Percentiles rank a stretch among this genome's conserved stretches.
Conservation (phyloP, 2,888 invertebrate species). For the Lordiphosa fenestrarum region DNA sequence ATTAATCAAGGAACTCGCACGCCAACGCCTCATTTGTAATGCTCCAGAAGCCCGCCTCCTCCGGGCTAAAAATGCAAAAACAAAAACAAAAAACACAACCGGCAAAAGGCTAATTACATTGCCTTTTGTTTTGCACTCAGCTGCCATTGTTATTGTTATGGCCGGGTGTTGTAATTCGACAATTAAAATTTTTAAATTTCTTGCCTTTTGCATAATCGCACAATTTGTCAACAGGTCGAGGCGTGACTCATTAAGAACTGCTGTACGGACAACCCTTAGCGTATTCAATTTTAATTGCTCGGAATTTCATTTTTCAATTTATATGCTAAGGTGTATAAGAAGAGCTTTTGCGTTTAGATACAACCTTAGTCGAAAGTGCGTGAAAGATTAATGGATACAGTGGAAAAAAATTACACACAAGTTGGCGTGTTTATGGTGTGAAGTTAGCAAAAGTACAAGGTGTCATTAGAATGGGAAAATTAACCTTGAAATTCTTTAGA, state of each 20-base stretch:
- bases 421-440: too few relatives aligned
- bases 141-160: constrained; percentile 10
- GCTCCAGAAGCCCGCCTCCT: constrained; percentile 28
- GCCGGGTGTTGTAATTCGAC: constrained; percentile 39
- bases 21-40: constrained; percentile 76
- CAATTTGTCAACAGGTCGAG: constrained; percentile 59
- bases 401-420: too few relatives aligned
- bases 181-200: constrained; percentile 49
- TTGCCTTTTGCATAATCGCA: constrained; percentile 53
- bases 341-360: too few relatives aligned
- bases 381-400: constrained; percentile 26
- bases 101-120: constrained; percentile 26
- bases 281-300: constrained; percentile 26
- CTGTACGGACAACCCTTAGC: constrained; percentile 38
- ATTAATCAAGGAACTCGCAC: constrained; percentile 49
- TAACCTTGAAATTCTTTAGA: too few relatives aligned
- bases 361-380: constrained; percentile 15
- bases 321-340: too few relatives aligned
- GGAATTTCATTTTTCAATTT: too few relatives aligned
- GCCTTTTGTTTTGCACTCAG: constrained; percentile 37
- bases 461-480: too few relatives aligned
- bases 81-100: not conserved
- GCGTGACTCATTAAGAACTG: not conserved
- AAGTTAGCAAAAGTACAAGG: too few relatives aligned
- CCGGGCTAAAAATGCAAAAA: constrained; percentile 2